These are phyloP conservation scores for Euglossa dilemma DNA, from an alignment of 1,140 invertebrate species.

Conservation along the genomic window DNA sequence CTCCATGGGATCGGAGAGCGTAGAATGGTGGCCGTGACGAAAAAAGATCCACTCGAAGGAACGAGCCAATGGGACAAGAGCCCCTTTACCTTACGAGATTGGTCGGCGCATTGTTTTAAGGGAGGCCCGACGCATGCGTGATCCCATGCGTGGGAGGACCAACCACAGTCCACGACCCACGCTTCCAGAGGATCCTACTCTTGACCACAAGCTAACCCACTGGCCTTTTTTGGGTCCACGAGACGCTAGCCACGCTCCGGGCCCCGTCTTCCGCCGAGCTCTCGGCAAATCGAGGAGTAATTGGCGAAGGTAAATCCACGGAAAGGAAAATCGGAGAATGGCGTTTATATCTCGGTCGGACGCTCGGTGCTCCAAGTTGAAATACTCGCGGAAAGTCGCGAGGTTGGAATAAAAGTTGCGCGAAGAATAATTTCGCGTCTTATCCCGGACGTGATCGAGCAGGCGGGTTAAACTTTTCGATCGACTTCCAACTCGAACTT, in stretches of 20 bases:
- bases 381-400: not conserved
- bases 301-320: not conserved
- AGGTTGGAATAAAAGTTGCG: not conserved
- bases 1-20: conserved; percentile 34
- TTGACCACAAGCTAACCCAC: not conserved
- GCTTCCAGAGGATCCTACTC: conserved; percentile 34
- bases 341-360: not conserved
- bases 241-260: not conserved
- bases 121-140: conserved; percentile 81
- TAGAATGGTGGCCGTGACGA: conserved; percentile 61
- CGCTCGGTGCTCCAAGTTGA: too few relatives aligned
- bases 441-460: not conserved
- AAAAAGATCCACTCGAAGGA: conserved; percentile 76
- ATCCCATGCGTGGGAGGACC: conserved; percentile 76
- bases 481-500: not conserved
- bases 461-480: not conserved
- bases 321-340: not conserved
- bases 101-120: conserved; percentile 82
- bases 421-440: not conserved
- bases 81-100: conserved; percentile 81
- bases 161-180: conserved; percentile 74
- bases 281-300: not conserved
- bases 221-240: conserved; percentile 3
- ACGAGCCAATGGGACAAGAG: conserved; percentile 77
- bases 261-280: not conserved